These are phyloP conservation scores for Phragmatobia fuliginosa DNA, from an alignment of 2,888 invertebrate genomes.

Conservation along the genomic window DNA sequence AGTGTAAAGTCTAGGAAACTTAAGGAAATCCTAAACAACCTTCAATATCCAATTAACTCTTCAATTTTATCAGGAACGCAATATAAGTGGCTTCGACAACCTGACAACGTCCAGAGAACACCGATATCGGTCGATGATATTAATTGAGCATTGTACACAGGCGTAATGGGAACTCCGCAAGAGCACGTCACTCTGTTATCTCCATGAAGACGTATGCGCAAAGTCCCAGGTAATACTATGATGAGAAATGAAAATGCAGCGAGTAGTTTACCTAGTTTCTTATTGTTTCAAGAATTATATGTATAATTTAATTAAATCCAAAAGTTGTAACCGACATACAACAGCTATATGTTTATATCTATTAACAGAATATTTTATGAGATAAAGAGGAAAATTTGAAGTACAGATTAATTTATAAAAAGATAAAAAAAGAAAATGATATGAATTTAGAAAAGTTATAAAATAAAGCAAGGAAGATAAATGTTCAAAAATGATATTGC, in stretches of 20 bases:
- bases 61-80: constrained; percentile 47
- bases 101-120: constrained; percentile 41
- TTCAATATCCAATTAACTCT: constrained; percentile 48
- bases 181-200: constrained; percentile 51
- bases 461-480: neutral
- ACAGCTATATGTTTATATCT: too few relatives aligned
- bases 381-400: too few relatives aligned
- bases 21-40: constrained; percentile 18
- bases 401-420: too few relatives aligned
- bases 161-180: constrained; percentile 57
- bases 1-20: neutral
- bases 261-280: constrained; percentile 7
- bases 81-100: constrained; percentile 47
- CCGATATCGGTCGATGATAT: constrained; percentile 52
- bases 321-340: neutral
- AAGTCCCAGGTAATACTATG: constrained; percentile 33
- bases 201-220: constrained; percentile 60
- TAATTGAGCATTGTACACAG: constrained; percentile 65
- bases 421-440: too few relatives aligned
- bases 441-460: too few relatives aligned
- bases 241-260: constrained; percentile 3
- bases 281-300: neutral
- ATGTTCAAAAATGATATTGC: neutral
- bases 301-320: neutral
- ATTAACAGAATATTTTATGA: too few relatives aligned